Conservation (phyloP, 1,140 invertebrate species). For the Trissolcus basalis region DNA sequence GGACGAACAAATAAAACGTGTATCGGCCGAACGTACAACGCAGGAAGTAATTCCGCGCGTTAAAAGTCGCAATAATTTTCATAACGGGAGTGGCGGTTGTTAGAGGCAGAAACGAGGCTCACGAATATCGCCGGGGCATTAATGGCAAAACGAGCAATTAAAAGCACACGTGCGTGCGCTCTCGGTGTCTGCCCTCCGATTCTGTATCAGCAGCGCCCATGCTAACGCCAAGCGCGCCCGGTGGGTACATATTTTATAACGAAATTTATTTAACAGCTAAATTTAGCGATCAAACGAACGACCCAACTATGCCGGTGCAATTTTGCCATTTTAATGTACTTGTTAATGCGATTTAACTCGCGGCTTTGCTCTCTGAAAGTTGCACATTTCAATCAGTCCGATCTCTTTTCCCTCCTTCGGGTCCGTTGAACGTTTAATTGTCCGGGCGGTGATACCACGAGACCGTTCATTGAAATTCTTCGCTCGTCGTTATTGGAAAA, state of each 20-base stretch:
- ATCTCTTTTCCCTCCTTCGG: too few species aligned
- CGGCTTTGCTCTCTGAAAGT: too few species aligned
- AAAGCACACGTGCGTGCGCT: constrained; percentile 10
- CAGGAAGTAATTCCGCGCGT: constrained; percentile 55
- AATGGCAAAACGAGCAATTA: constrained; percentile 45
- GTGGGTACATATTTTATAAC: not conserved
- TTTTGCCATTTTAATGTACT: too few species aligned
- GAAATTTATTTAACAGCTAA: not conserved
- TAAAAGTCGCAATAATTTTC: constrained; percentile 58
- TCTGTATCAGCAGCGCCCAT: not conserved
- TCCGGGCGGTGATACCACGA: too few species aligned
- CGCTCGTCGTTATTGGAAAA: too few species aligned
- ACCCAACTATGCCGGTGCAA: not conserved
- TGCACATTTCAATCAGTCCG: too few species aligned
- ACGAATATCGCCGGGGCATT: constrained; percentile 34
- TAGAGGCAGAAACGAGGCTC: constrained; percentile 33
- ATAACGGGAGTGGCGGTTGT: constrained; percentile 57
- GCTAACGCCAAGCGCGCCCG: not conserved
- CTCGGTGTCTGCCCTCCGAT: too few species aligned
- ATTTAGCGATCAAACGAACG: not conserved
- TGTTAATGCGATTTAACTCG: too few species aligned
- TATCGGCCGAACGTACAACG: constrained; percentile 36
- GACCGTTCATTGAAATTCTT: too few species aligned
- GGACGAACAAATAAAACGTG: constrained; percentile 46
- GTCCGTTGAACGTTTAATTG: too few species aligned